Conservation (phyloP, 2,888 invertebrate species). For the Pammene aurita region DNA sequence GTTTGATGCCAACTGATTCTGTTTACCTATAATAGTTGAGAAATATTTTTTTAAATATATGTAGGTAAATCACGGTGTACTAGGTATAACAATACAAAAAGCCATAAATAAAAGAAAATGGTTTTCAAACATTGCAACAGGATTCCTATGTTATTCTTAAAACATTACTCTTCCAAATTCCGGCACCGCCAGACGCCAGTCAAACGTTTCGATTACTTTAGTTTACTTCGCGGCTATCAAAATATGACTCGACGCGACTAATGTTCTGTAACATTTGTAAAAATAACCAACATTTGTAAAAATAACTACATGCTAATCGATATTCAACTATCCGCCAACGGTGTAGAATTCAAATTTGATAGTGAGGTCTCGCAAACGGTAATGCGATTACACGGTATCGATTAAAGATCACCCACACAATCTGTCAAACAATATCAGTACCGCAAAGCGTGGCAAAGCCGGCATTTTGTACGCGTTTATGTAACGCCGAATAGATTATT, state of each 20-base stretch:
- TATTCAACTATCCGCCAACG: background rate
- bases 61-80: too few species aligned
- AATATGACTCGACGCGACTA: conserved; percentile 64
- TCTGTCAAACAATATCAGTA: conserved; percentile 41
- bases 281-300: conserved; percentile 7
- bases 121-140: background rate
- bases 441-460: conserved; percentile 51
- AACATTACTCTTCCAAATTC: conserved; percentile 8
- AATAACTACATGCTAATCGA: background rate
- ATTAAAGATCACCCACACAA: conserved; percentile 52
- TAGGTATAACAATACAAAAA: too few species aligned
- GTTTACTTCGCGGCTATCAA: conserved; percentile 45
- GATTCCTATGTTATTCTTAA: background rate
- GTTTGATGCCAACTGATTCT: too few species aligned
- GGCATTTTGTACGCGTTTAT: conserved; percentile 31
- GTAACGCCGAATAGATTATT: conserved; percentile 29
- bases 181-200: background rate
- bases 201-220: conserved; percentile 31
- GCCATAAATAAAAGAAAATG: too few species aligned
- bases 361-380: conserved; percentile 42
- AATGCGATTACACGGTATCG: conserved; percentile 78
- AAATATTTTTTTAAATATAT: too few species aligned
- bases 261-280: conserved; percentile 50
- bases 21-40: too few species aligned
- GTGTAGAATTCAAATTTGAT: conserved; percentile 3